phyloP scores from a whole-genome alignment of 2,888 invertebrate genomes.

The Amaurobius ferox region DNA sequence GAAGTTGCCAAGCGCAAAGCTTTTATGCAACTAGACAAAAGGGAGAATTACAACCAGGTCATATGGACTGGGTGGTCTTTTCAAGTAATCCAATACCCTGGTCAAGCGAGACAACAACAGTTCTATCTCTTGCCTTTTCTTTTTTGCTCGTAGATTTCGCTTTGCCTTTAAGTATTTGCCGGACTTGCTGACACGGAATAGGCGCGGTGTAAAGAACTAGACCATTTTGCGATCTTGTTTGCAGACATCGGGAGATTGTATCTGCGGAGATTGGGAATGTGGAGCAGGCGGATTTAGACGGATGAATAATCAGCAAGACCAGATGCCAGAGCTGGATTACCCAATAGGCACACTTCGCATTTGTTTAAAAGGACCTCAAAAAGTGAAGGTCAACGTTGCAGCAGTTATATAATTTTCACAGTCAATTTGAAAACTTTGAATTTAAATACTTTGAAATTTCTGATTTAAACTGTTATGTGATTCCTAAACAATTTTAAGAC shows the following conservation, averaged over 20 bases:
- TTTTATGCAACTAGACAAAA: slow-evolving; percentile 48
- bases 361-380: too few species aligned
- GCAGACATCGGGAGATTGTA: not conserved
- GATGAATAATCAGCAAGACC: not conserved
- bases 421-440: too few species aligned
- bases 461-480: too few species aligned
- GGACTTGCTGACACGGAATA: not conserved
- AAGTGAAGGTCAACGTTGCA: too few species aligned
- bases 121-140: not conserved
- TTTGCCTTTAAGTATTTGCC: not conserved
- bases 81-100: slow-evolving; percentile 64
- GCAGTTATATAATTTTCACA: too few species aligned
- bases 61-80: slow-evolving; percentile 38
- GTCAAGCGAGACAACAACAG: slow-evolving; percentile 38
- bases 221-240: not conserved
- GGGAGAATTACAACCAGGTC: slow-evolving; percentile 47
- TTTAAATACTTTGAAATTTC: too few species aligned
- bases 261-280: not conserved
- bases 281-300: not conserved
- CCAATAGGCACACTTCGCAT: too few species aligned
- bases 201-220: not conserved
- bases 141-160: not conserved
- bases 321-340: too few species aligned
- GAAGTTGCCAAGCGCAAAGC: slow-evolving; percentile 37
- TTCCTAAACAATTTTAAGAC: too few species aligned